Conservation (phyloP, 2,113 vertebrate species). For the Plecturocebus donacophilus region DNA sequence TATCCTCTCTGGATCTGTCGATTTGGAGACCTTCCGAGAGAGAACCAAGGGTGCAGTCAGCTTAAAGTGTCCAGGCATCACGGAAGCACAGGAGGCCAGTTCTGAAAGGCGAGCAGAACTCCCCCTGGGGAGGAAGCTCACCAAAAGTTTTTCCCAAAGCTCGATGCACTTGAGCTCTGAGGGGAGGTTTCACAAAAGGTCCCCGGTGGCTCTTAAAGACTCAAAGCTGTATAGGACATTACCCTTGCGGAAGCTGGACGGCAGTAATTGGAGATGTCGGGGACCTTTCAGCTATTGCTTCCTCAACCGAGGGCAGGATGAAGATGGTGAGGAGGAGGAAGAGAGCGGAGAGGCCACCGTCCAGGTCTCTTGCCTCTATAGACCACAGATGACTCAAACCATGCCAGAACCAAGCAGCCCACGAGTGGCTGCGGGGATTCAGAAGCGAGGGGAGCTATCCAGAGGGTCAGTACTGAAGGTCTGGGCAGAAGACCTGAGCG, state of each 20-base stretch:
- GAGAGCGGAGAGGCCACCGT: conserved; percentile 70
- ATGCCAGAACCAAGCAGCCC: conserved; percentile 57
- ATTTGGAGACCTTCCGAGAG: conserved; percentile 88
- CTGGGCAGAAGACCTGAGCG: conserved; percentile 80
- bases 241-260: conserved; percentile 86
- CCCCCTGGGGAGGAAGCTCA: conserved; percentile 89
- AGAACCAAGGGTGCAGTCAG: conserved; percentile 86
- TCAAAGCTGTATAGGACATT: conserved; percentile 89
- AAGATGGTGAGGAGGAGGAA: conserved; percentile 89
- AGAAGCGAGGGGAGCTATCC: conserved; percentile 68
- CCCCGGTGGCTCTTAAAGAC: conserved; percentile 88
- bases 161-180: conserved; percentile 85
- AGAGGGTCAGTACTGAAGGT: conserved; percentile 64
- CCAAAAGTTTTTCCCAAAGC: conserved; percentile 92
- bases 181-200: conserved; percentile 82
- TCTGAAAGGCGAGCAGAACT: conserved; percentile 84
- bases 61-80: conserved; percentile 84
- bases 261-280: conserved; percentile 88
- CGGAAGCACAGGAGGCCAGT: conserved; percentile 84
- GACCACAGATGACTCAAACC: conserved; percentile 68
- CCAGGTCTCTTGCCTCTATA: conserved; percentile 79
- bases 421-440: conserved; percentile 60
- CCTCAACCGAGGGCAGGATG: conserved; percentile 88
- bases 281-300: conserved; percentile 94
- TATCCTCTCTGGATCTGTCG: conserved; percentile 85